Base-by-base conservation (phyloP, 2,113 vertebrate species). In the Mirza zaza region DNA sequence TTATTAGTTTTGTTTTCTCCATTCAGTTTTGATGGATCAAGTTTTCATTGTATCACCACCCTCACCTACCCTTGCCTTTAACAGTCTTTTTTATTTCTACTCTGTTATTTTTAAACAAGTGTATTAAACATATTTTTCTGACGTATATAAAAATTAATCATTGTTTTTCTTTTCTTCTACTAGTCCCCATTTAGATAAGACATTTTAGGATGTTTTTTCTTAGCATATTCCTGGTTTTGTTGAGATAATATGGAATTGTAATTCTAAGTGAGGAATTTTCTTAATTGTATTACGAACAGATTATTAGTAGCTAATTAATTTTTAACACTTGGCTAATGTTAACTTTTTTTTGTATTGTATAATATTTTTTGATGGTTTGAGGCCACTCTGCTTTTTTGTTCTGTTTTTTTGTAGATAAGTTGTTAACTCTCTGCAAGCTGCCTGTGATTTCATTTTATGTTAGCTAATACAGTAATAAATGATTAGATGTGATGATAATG, bases 131-230 rank as follows among this genome's bases (percentile, higher is more conserved):
- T 3, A 76, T 52, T 93, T 87, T 83, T 91, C 8, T 84, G 14
- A 13, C 48, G 12, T 27, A 12, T 57, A 13, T 81, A 86, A 50
- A 55, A 84, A 73, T n/a, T 34, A 80, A 42, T 65, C 61, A 59
- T 32, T 67, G 25, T 13, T 63, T 94, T 87, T 76, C 17, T 14
- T 2, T 50, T 57, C 13, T 63, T 52, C 0, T 2, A 1, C 68
- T 2, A 42, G 32, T 13, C 3, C 15, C 7, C 42, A 55, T 12
- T 92, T 67, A 92, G 52, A 29, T 21, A 82, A 57, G 39, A 68
- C n/a, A 52, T 84, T 48, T 75, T 52, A 87, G 48, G 23, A 70
- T 89, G 52, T 75, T 90, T 96, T 90, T 92, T 73, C 81, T 91
- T 50, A 45, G 1, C 11, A 5, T 32, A 73, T 84, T 80, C 15